Evolutionary conservation across 2,888 invertebrate genomes (phyloP).

Genomic region (Aspidiotus rigidus): DNA sequence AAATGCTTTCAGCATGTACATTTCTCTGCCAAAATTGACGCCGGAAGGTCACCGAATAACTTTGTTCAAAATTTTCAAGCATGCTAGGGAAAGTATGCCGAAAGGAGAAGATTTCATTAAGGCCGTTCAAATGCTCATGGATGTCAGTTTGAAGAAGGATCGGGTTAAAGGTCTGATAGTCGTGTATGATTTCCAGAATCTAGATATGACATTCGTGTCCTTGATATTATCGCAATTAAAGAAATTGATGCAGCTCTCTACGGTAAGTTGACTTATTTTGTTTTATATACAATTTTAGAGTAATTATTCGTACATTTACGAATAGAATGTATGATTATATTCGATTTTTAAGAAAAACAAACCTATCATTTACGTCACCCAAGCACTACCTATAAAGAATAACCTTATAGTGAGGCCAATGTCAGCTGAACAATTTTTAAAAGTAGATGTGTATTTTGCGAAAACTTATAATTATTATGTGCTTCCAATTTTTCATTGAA

Average conservation of each 20-base stretch:
- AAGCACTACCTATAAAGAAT: too few relatives aligned
- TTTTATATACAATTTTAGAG: background rate
- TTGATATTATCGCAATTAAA: background rate
- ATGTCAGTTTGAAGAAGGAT: background rate
- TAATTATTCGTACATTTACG: too few relatives aligned
- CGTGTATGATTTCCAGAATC: background rate
- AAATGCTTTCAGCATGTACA: background rate
- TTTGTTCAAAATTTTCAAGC: background rate
- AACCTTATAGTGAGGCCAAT: too few relatives aligned
- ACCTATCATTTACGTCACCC: too few relatives aligned
- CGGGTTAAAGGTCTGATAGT: slow-evolving; percentile 1
- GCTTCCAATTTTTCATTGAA: too few relatives aligned
- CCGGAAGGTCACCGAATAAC: background rate
- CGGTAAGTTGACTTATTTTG: background rate
- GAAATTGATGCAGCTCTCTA: background rate
- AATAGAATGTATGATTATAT: too few relatives aligned
- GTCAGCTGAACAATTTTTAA: too few relatives aligned
- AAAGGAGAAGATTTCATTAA: background rate
- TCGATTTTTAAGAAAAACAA: too few relatives aligned
- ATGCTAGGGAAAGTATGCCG: background rate
- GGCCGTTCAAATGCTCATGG: background rate
- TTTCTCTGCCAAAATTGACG: slow-evolving; percentile 5
- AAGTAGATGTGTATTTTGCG: too few relatives aligned
- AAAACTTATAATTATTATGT: too few relatives aligned
- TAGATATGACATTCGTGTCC: background rate